Percentiles rank a stretch among this genome's conserved stretches.
Evolutionary conservation across 1,140 invertebrate genomes (phyloP).

Genomic region (Oryzaephilus surinamensis): DNA sequence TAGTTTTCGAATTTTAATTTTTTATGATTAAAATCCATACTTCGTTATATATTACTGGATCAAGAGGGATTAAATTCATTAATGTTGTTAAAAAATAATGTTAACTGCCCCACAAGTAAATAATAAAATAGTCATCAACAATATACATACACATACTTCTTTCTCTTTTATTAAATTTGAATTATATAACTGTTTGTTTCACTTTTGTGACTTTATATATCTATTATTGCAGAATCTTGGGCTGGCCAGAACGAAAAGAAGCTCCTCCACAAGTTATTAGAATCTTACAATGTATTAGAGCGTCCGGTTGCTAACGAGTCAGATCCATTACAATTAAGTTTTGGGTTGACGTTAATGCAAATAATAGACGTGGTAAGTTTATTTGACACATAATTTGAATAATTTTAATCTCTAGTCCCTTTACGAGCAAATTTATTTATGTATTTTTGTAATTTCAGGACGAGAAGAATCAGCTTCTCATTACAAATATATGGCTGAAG

Average conservation of each 20-base stretch:
- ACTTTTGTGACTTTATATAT: too few species aligned
- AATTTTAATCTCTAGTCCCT: neutral
- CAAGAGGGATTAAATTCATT: too few species aligned
- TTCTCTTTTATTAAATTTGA: too few species aligned
- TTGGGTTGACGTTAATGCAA: conserved; percentile 97
- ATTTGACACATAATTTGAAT: neutral
- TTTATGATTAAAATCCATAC: too few species aligned
- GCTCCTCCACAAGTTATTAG: conserved; percentile 84
- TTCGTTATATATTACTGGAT: too few species aligned
- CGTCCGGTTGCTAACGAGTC: conserved; percentile 63
- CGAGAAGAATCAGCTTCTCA: conserved; percentile 77
- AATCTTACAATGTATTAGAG: conserved; percentile 94
- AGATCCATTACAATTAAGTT: conserved; percentile 88
- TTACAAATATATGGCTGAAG: conserved; percentile 76
- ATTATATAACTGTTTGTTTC: too few species aligned
- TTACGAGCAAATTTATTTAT: neutral
- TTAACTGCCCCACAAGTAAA: too few species aligned
- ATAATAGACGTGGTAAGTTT: conserved; percentile 99
- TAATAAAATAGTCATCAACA: too few species aligned
- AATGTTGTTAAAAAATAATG: too few species aligned
- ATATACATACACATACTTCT: too few species aligned
- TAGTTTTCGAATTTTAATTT: too few species aligned
- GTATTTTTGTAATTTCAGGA: conserved; percentile 53
- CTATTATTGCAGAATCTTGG: conserved; percentile 56
- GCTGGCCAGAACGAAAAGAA: conserved; percentile 88